These are phyloP conservation scores for Spongilla lacustris DNA, from an alignment of 37 sponge, comb jelly and placozoan genomes.

Conservation along the genomic window DNA sequence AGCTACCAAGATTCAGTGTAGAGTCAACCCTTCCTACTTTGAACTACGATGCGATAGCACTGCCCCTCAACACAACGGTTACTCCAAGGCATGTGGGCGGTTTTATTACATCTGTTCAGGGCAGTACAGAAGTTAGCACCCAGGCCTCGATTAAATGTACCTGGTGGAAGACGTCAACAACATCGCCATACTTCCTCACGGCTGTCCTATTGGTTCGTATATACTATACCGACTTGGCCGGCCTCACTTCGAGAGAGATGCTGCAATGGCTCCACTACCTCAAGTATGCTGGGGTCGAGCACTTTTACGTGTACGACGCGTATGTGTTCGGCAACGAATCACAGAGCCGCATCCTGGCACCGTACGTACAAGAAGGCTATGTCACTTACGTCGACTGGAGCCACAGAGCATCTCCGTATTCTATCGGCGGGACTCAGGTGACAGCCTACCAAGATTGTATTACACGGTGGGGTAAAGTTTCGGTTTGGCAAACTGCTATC, in stretches of 20 bases:
- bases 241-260: conserved; percentile 64
- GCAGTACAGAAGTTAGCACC: too few relatives aligned
- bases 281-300: conserved; percentile 77
- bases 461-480: conserved; percentile 34
- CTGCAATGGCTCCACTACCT: conserved; percentile 73
- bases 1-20: too few relatives aligned
- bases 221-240: conserved; percentile 50
- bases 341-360: conserved; percentile 21
- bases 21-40: too few relatives aligned
- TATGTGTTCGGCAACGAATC: conserved; percentile 47
- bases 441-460: conserved; percentile 78
- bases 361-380: conserved; percentile 31
- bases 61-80: too few relatives aligned
- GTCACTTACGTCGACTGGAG: conserved; percentile 79
- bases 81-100: too few relatives aligned
- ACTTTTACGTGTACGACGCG: conserved; percentile 82
- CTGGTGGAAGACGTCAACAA: too few relatives aligned
- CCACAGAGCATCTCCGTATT: conserved; percentile 54
- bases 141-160: too few relatives aligned
- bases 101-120: too few relatives aligned
- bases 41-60: too few relatives aligned
- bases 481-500: conserved; percentile 72
- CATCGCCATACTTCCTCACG: conserved; percentile 60
- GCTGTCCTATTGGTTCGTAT: conserved; percentile 70
- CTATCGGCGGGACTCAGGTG: conserved; percentile 53